Evolutionary conservation across 2,888 invertebrate species (phyloP).

Genomic region (Melinopterus prodromus): DNA sequence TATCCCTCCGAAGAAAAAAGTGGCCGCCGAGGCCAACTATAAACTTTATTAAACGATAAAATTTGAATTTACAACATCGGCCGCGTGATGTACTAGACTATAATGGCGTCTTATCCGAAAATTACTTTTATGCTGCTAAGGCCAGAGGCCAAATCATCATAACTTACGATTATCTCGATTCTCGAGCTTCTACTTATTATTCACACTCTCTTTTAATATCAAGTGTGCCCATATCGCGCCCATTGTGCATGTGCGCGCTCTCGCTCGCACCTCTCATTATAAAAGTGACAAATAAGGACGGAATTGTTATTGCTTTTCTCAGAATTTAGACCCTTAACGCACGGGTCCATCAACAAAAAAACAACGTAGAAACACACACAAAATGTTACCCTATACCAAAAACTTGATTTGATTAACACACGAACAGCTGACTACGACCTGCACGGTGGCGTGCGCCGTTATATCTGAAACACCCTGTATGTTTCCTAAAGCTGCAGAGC

Average conservation of each 20-base stretch:
- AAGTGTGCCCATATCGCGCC: background rate
- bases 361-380: background rate
- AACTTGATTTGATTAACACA: background rate
- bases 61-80: slow-evolving; percentile 4
- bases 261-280: background rate
- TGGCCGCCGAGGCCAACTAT: background rate
- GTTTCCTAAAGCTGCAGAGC: background rate
- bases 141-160: slow-evolving; percentile 4
- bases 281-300: background rate
- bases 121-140: background rate
- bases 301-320: background rate
- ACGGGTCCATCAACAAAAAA: background rate
- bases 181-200: background rate
- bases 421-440: background rate
- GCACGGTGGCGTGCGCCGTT: background rate
- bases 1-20: background rate
- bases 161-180: background rate
- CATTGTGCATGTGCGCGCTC: background rate
- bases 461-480: background rate
- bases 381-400: background rate
- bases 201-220: background rate
- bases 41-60: slow-evolving; percentile 4
- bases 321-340: background rate
- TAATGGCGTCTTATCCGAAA: slow-evolving; percentile 4
- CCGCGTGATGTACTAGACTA: background rate